A percentile compares a stretch with the other conserved stretches of the same genome.
These are phyloP conservation scores for Meloidogyne floridensis DNA, from an alignment of 1,140 invertebrate species.

Conservation along the genomic window DNA sequence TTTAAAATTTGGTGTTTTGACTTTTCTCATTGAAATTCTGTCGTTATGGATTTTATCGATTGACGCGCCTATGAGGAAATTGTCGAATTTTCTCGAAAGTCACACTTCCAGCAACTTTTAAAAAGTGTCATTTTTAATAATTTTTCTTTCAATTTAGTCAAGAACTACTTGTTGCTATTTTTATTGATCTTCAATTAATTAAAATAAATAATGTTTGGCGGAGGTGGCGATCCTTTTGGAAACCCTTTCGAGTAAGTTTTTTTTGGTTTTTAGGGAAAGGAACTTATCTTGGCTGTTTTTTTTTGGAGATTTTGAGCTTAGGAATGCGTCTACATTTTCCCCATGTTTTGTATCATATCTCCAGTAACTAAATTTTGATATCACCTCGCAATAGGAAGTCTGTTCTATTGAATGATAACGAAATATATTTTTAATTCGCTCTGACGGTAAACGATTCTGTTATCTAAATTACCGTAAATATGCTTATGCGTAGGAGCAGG, in stretches of 20 bases:
- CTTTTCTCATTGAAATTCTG: background rate
- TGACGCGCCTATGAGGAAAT: background rate
- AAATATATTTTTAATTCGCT: too few relatives aligned
- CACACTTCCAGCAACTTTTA: background rate
- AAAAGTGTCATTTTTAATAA: background rate
- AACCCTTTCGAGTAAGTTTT: constrained; percentile 43
- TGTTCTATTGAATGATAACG: too few relatives aligned
- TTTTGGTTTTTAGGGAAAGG: background rate
- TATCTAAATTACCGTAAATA: too few relatives aligned
- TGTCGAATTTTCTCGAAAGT: constrained; percentile 7
- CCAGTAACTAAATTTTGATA: too few relatives aligned
- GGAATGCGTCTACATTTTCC: background rate
- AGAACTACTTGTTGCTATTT: background rate
- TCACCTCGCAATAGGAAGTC: too few relatives aligned
- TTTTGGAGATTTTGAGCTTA: background rate
- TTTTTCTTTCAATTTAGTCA: background rate
- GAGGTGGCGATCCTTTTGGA: constrained; percentile 45
- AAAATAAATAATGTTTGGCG: constrained; percentile 23
- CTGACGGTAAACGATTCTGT: too few relatives aligned
- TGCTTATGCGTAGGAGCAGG: too few relatives aligned
- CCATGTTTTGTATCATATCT: too few relatives aligned
- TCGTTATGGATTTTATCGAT: background rate
- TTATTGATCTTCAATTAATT: background rate
- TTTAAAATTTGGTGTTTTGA: background rate
- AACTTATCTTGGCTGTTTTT: too few relatives aligned